Conservation (phyloP, 2,113 vertebrate species). For the Syngnathus floridae region DNA sequence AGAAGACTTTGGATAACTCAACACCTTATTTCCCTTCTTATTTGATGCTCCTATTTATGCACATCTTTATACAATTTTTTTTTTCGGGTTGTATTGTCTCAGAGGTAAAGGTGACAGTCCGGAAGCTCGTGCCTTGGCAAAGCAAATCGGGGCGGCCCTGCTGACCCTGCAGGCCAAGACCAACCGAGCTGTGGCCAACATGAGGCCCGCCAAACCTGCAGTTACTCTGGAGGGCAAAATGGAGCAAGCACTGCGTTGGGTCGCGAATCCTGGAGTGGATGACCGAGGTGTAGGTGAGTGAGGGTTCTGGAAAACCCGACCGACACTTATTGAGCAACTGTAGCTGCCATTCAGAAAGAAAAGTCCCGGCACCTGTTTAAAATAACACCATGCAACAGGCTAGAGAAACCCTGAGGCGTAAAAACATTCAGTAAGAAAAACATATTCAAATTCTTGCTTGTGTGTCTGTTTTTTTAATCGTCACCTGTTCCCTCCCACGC, state of each 20-base stretch:
- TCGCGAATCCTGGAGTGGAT: conserved; percentile 88
- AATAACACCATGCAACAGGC: not conserved
- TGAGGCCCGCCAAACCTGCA: conserved; percentile 89
- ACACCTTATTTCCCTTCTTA: not conserved
- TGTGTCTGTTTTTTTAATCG: conserved; percentile 26
- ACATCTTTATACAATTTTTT: not conserved
- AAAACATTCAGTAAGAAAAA: conserved; percentile 2
- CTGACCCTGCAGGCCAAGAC: conserved; percentile 93
- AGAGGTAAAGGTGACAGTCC: conserved; percentile 95
- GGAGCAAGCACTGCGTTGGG: conserved; percentile 95
- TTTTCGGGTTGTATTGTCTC: conserved; percentile 6
- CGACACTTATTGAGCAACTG: not conserved
- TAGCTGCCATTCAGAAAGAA: not conserved
- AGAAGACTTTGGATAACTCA: not conserved
- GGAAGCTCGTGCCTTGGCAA: conserved; percentile 87
- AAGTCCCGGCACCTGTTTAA: not conserved
- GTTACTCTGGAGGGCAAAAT: conserved; percentile 96
- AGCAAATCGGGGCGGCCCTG: conserved; percentile 87
- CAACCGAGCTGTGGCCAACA: conserved; percentile 91
- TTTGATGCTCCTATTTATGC: not conserved
- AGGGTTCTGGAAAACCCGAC: not conserved
- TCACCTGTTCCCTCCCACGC: conserved; percentile 49
- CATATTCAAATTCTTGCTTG: conserved; percentile 11
- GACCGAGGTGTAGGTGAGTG: conserved; percentile 90
- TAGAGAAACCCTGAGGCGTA: not conserved